These are phyloP conservation scores for Rhinella marina DNA, from an alignment of 2,797 vertebrate genomes.

Conservation along the genomic window DNA sequence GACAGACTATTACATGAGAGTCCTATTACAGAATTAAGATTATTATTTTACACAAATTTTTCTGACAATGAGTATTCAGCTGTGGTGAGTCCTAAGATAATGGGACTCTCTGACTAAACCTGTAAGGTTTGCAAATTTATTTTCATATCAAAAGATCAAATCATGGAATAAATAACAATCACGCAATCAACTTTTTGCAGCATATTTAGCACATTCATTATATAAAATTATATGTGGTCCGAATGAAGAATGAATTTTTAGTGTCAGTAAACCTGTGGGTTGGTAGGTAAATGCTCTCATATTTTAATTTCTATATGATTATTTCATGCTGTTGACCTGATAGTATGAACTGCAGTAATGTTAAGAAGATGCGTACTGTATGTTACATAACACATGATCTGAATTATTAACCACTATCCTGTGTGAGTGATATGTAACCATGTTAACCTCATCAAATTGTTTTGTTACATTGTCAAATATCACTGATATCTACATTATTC, in stretches of 20 bases:
- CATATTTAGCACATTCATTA: no score
- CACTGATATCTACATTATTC: background rate
- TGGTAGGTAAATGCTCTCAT: background rate
- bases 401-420: background rate
- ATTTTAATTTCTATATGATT: background rate
- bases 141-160: no score
- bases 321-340: background rate
- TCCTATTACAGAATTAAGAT: background rate
- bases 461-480: conserved; percentile 8
- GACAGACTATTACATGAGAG: background rate
- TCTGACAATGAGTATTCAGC: background rate
- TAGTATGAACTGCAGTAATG: background rate
- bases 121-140: no score
- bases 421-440: background rate
- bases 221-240: no score
- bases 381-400: background rate
- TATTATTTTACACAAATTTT: background rate
- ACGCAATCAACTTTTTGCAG: no score
- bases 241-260: no score
- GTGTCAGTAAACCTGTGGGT: no score
- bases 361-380: background rate
- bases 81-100: background rate
- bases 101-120: background rate
- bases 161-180: no score
- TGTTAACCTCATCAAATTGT: background rate